phyloP scores from a whole-genome alignment of 1,140 invertebrate species.

The Parasteatoda tepidariorum region DNA sequence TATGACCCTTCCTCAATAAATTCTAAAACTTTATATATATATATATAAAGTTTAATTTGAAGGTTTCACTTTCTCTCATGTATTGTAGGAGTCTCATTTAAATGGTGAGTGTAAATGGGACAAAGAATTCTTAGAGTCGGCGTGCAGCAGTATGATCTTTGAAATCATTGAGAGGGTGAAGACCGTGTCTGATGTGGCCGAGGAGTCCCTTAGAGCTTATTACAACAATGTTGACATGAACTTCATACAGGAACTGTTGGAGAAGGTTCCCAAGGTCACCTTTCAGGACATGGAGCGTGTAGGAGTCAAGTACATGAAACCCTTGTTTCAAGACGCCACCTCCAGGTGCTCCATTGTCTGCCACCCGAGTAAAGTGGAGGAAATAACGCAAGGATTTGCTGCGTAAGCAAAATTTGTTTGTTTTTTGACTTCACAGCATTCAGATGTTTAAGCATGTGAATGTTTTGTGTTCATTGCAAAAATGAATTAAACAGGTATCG shows the following conservation, averaged over 20 bases:
- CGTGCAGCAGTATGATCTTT: slow-evolving; percentile 85
- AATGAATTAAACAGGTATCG: no score
- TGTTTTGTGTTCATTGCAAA: no score
- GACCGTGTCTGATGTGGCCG: slow-evolving; percentile 78
- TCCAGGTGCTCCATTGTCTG: slow-evolving; percentile 79
- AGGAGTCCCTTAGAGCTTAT: slow-evolving; percentile 79
- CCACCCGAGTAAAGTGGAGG: slow-evolving; percentile 79
- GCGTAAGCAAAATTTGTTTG: slow-evolving; percentile 71
- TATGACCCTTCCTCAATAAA: no score
- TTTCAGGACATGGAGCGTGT: slow-evolving; percentile 76
- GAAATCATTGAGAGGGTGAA: slow-evolving; percentile 85
- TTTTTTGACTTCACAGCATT: not conserved
- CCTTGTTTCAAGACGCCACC: slow-evolving; percentile 73
- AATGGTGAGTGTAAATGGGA: slow-evolving; percentile 76
- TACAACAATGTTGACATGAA: slow-evolving; percentile 76
- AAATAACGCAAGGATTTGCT: slow-evolving; percentile 74
- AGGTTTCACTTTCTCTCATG: no score
- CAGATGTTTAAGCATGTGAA: no score
- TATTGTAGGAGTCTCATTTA: slow-evolving; percentile 76
- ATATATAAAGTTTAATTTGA: no score
- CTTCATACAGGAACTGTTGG: slow-evolving; percentile 75
- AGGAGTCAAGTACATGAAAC: slow-evolving; percentile 77
- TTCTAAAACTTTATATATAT: no score
- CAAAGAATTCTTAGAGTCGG: slow-evolving; percentile 80
- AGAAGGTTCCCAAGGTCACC: slow-evolving; percentile 77